phyloP scores from a whole-genome alignment of 2,797 vertebrate genomes.

The Typhlichthys eigenmanni region DNA sequence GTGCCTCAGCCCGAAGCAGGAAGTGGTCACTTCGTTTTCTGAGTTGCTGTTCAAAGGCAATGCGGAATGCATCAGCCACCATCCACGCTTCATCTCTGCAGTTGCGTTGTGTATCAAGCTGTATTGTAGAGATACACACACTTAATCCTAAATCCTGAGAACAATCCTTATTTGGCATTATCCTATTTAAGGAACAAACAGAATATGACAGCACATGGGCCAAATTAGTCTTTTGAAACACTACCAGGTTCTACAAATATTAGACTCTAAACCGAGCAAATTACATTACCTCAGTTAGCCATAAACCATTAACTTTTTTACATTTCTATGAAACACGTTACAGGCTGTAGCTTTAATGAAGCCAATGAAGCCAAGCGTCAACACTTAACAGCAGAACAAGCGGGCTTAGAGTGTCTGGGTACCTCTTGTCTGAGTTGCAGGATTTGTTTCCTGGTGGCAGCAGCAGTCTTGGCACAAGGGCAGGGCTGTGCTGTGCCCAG shows the following conservation, averaged over 20 bases:
- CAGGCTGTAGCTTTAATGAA: neutral
- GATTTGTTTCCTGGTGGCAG: conserved; percentile 81
- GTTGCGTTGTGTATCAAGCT: conserved; percentile 81
- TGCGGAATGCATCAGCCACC: conserved; percentile 90
- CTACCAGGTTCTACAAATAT: neutral
- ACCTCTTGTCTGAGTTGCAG: conserved; percentile 87
- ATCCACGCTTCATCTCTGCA: conserved; percentile 86
- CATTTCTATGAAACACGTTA: no score
- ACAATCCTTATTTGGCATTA: neutral
- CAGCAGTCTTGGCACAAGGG: conserved; percentile 82
- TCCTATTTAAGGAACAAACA: neutral
- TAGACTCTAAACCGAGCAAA: no score
- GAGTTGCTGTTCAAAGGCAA: conserved; percentile 92
- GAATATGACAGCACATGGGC: neutral
- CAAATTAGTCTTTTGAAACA: neutral
- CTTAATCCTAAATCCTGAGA: neutral
- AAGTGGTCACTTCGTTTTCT: conserved; percentile 84
- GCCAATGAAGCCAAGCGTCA: neutral
- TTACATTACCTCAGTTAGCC: no score
- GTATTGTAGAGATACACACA: neutral
- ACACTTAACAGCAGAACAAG: neutral
- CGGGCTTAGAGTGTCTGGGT: neutral
- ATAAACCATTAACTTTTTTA: no score
- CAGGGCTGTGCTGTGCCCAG: conserved; percentile 73
- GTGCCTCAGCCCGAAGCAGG: conserved; percentile 76